Percentiles rank a stretch among this genome's conserved stretches.
Evolutionary conservation across 2,113 vertebrate species (phyloP).

Genomic region (Halcyon malimbica): DNA sequence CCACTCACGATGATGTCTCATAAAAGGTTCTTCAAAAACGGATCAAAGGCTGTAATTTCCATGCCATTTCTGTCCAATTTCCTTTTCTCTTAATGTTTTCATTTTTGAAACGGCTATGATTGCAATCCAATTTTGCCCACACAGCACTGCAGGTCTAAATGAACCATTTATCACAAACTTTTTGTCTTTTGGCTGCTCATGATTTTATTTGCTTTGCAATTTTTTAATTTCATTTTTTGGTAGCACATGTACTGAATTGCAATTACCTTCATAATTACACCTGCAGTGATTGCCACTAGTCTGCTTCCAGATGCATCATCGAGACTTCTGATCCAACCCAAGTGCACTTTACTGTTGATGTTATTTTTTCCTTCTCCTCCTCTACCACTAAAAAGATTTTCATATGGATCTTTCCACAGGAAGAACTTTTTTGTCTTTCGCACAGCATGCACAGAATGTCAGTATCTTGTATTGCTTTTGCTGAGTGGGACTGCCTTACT

Average conservation of each 20-base stretch:
- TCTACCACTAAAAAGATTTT: slow-evolving; percentile 4
- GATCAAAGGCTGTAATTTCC: slow-evolving; percentile 82
- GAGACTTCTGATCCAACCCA: slow-evolving; percentile 68
- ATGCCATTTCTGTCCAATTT: slow-evolving; percentile 82
- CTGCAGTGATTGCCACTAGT: slow-evolving; percentile 73
- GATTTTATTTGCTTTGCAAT: slow-evolving; percentile 78
- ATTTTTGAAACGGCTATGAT: slow-evolving; percentile 79
- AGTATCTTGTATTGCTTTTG: neutral
- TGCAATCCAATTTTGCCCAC: slow-evolving; percentile 80
- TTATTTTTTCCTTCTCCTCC: slow-evolving; percentile 40
- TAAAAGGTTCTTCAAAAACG: slow-evolving; percentile 72
- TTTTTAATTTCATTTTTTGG: slow-evolving; percentile 63
- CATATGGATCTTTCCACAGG: neutral
- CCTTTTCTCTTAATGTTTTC: slow-evolving; percentile 80
- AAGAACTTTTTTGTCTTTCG: neutral
- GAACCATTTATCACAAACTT: slow-evolving; percentile 78
- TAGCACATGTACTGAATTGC: slow-evolving; percentile 64
- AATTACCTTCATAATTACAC: slow-evolving; percentile 80
- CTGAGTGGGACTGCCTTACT: neutral
- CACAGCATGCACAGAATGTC: neutral
- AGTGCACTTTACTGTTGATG: slow-evolving; percentile 53
- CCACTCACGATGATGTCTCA: slow-evolving; percentile 74
- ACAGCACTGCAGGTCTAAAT: slow-evolving; percentile 78
- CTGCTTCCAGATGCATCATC: slow-evolving; percentile 63
- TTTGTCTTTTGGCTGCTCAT: slow-evolving; percentile 72